phyloP scores from a whole-genome alignment of 2,113 vertebrate genomes.

The Enhydra lutris region DNA sequence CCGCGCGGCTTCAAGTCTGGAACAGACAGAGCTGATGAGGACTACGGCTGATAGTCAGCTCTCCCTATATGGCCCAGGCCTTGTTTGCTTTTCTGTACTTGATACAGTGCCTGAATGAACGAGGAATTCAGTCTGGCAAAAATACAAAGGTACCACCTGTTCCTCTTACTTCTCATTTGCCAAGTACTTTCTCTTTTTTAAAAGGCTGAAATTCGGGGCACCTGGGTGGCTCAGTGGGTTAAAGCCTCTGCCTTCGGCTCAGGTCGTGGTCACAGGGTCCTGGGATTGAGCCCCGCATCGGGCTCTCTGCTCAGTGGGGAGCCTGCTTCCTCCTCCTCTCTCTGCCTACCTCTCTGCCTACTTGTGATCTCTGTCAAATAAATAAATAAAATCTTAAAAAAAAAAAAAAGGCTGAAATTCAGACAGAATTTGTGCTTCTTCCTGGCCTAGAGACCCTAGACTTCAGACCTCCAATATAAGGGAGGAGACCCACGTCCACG shows the following conservation, averaged over 20 bases:
- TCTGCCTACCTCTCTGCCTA: too few relatives aligned
- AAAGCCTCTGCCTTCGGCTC: too few relatives aligned
- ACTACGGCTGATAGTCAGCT: background rate
- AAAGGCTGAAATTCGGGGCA: background rate
- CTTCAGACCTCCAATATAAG: background rate
- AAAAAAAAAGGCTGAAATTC: background rate
- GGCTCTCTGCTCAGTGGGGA: too few relatives aligned
- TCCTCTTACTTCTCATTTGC: background rate
- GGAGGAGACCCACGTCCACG: background rate
- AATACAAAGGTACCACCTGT: background rate
- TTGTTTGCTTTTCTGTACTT: background rate
- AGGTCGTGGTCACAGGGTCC: too few relatives aligned
- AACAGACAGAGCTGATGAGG: background rate
- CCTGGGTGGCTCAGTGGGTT: too few relatives aligned
- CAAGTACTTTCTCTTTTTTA: background rate
- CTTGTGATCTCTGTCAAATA: too few relatives aligned
- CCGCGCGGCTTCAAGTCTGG: constrained; percentile 94
- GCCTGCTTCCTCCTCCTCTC: too few relatives aligned
- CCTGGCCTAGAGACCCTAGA: background rate
- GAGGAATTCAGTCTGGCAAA: background rate
- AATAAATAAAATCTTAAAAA: too few relatives aligned
- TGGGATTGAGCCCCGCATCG: too few relatives aligned
- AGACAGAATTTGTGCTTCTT: background rate
- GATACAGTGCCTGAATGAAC: background rate
- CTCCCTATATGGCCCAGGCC: background rate